Percentiles rank a stretch among this genome's conserved stretches.
Conservation (phyloP, 2,888 invertebrate genomes). For the Terebella lapidaria region DNA sequence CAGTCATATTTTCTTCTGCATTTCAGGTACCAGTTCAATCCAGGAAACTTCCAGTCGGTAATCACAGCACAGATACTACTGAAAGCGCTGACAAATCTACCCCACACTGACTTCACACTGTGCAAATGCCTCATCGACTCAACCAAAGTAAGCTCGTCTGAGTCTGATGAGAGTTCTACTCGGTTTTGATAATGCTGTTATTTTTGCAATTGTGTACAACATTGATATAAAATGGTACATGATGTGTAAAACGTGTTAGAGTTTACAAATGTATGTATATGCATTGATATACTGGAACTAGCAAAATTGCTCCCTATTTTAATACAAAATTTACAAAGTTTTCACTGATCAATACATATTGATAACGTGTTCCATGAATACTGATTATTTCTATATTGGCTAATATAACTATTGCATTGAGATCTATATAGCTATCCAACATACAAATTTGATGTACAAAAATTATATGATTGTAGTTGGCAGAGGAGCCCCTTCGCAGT, state of each 20-base stretch:
- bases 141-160: slow-evolving; percentile 6
- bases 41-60: slow-evolving; percentile 68
- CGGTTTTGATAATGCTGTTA: background rate
- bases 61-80: slow-evolving; percentile 83
- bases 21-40: slow-evolving; percentile 83
- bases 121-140: slow-evolving; percentile 94
- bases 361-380: too few species aligned
- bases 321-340: too few species aligned
- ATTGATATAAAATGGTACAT: background rate
- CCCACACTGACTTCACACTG: slow-evolving; percentile 94
- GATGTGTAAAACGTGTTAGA: background rate
- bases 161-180: background rate
- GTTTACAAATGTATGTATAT: background rate
- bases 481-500: slow-evolving; percentile 79
- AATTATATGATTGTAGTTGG: slow-evolving; percentile 54
- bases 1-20: too few species aligned
- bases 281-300: too few species aligned
- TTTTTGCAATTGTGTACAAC: background rate
- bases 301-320: too few species aligned
- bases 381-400: too few species aligned
- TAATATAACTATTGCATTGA: too few species aligned
- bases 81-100: slow-evolving; percentile 93
- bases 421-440: too few species aligned
- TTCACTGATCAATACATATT: too few species aligned
- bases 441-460: too few species aligned